Percentiles rank a stretch among this genome's conserved stretches.
phyloP scores from a whole-genome alignment of 2,113 vertebrate species.

The Hoplias malabaricus region DNA sequence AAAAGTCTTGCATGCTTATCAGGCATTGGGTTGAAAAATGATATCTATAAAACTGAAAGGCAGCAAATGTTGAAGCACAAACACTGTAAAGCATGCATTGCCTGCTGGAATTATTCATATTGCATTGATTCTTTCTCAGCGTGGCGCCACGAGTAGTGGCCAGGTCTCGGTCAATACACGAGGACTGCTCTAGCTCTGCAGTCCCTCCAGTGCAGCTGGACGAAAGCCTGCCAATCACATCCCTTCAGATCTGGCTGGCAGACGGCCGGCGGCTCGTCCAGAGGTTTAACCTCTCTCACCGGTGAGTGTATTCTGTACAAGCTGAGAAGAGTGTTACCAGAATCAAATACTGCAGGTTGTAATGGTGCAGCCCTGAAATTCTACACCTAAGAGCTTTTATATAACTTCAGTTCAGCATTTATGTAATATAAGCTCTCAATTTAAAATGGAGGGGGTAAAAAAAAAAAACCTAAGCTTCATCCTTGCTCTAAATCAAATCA shows the following conservation, averaged over 20 bases:
- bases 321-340: background rate
- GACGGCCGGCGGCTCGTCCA: constrained; percentile 91
- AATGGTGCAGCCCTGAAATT: constrained; percentile 66
- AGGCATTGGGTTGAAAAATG: background rate
- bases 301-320: constrained; percentile 69
- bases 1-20: background rate
- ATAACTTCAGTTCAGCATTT: constrained; percentile 70
- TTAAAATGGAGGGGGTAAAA: constrained; percentile 36
- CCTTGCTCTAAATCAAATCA: constrained; percentile 14
- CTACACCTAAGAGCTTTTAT: constrained; percentile 63
- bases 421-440: constrained; percentile 62
- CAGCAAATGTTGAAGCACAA: background rate
- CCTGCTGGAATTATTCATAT: constrained; percentile 21
- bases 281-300: constrained; percentile 91
- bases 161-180: constrained; percentile 78
- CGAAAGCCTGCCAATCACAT: constrained; percentile 84
- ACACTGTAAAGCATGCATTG: background rate
- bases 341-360: constrained; percentile 64
- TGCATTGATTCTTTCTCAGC: constrained; percentile 65
- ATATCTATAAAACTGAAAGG: background rate
- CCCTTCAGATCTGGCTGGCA: constrained; percentile 92
- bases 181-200: constrained; percentile 75
- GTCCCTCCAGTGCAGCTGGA: constrained; percentile 83
- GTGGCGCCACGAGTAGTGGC: constrained; percentile 88
- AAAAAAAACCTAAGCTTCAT: constrained; percentile 7